Base-by-base conservation (phyloP, 1,140 invertebrate species). In the Drosophila ananassae region DNA sequence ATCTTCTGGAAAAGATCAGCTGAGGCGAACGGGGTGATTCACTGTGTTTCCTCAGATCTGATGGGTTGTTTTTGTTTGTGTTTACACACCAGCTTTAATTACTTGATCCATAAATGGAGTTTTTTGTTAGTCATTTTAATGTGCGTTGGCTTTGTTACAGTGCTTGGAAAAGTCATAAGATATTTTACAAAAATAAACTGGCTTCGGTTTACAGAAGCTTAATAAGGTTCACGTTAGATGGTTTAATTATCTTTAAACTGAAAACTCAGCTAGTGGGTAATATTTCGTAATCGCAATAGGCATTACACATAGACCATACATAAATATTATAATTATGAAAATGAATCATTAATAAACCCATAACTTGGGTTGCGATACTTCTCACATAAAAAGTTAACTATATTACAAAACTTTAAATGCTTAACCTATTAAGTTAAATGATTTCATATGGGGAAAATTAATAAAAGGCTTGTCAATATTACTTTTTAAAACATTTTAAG, bases 21-120 rank as follows among this genome's bases (percentile, higher is more conserved):
- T 60, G 72, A 75, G 61, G 51, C 50, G 13, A 9, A 21, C 5
- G 17, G 24, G 46, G 22, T 85, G 82, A 85, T 82, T 85, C 81
- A 85, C 24, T 30, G 55, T 24, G 10, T 34, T 22, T 72, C 9
- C 21, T 28, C 30, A 12, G 50, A 37, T 39, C 28, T 46, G 48
- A 25, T 24, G 55, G 25, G 47, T 39, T 39, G 39, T 41, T 22
- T 51, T 58, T 41, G 10, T 12, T 47, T 64, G 56, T 48, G 39
- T 52, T 78, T 84, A 55, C 39, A 39, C 67, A n/a, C 22, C 2
- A 2, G 6, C 22, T 47, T 53, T 57, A 69, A 69, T 69, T 69
- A 68, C 51, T n/a, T 13, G 44, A 37, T 25, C 63, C 66, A 25
- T 69, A 69, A 69, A 50, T 50, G 67, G 67, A 25, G n/a, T 30